Evolutionary conservation across 1,140 invertebrate species (phyloP), one percentile per base, ranked within the genome.

Genomic region (Stegodyphus dumicola): DNA sequence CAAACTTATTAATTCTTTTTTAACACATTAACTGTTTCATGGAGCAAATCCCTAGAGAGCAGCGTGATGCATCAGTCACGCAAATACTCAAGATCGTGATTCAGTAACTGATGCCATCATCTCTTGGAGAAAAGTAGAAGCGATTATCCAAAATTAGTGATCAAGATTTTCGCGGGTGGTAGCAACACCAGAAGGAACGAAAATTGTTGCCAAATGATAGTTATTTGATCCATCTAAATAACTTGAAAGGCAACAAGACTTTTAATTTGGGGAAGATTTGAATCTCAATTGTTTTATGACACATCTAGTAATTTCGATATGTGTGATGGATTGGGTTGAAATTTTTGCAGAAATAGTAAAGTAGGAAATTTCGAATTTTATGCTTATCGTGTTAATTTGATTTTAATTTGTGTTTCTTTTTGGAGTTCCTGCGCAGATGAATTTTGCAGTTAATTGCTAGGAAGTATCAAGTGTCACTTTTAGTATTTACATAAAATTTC

Each of bases 161-260:
- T 80, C 78, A 80, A 80, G 78, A 80, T 80, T 80, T 80, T 70
- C 78, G 78, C 78, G 78, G 78, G 78, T 80, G 78, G 78, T 60
- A 51, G 18, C 78, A 71, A 80, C 78, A 71, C 78, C 54, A 60
- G 9, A 18, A 80, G 69, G 78, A 56, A 60, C 69, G 78, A 80
- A 80, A 78, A 80, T 80, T 56, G 78, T 17, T 10, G 78, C 53
- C 51, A 80, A 80, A 71, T 80, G 54, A 80, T 49, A 67, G 78
- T 80, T 11, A 80, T 80, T 80, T 70, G 51, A 54, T 78, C n/a
- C 65, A 17, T 49, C n/a, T 67, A 67, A 67, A 67, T 67, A 67
- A 15, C 17, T 67, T 17, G 17, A 18, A 15, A n/a, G 18, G 33
- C 17, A 17, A 78, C 67, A 78, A 33, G 49, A 52, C 52, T 54